phyloP scores from a whole-genome alignment of 1,140 invertebrate species.

The Delia radicum region DNA sequence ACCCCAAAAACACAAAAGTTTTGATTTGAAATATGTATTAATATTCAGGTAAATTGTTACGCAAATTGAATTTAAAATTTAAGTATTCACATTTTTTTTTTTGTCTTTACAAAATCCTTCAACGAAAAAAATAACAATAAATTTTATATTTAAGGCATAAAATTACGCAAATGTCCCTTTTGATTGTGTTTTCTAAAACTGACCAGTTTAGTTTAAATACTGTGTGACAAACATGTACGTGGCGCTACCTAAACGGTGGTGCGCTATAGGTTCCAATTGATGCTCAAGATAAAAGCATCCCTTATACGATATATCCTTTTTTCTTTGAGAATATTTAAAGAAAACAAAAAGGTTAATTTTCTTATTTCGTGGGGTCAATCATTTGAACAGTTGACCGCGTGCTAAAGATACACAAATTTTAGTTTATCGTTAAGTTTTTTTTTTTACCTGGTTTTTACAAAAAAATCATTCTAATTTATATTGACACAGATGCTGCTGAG shows the following conservation, averaged over 20 bases:
- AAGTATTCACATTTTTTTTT: not conserved
- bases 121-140: not conserved
- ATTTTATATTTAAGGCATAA: conserved; percentile 22
- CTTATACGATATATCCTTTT: not conserved
- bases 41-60: conserved; percentile 16
- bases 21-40: not conserved
- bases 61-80: conserved; percentile 13
- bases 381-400: conserved; percentile 13
- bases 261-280: not conserved
- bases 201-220: no score
- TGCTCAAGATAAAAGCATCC: not conserved
- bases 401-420: conserved; percentile 3
- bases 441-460: conserved; percentile 15
- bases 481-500: conserved; percentile 19
- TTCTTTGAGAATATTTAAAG: no score
- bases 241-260: not conserved
- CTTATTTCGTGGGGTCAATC: conserved; percentile 20
- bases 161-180: conserved; percentile 1
- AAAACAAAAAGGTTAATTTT: conserved; percentile 24
- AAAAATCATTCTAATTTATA: conserved; percentile 7
- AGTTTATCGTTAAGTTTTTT: no score
- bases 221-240: no score
- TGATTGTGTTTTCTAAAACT: not conserved
- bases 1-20: not conserved
- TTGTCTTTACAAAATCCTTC: not conserved